A percentile compares a stretch with the other conserved stretches of the same genome.
Conservation (phyloP, 2,888 invertebrate genomes). For the Drosophila histrio region DNA sequence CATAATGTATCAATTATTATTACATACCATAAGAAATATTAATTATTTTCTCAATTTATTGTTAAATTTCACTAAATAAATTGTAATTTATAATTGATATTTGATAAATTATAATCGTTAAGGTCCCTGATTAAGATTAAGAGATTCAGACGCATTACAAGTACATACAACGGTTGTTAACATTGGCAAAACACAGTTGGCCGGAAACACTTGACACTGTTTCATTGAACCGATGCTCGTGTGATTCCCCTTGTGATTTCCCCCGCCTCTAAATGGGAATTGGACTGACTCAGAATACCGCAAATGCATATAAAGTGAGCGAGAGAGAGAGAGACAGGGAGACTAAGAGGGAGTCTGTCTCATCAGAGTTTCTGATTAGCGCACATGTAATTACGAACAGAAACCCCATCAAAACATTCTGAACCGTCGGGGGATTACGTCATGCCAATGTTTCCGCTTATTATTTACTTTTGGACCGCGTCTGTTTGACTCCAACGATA, state of each 20-base stretch:
- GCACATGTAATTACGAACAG: constrained; percentile 29
- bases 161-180: constrained; percentile 3
- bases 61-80: too few relatives aligned
- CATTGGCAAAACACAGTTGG: constrained; percentile 13
- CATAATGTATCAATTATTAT: too few relatives aligned
- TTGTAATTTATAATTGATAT: too few relatives aligned
- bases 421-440: constrained; percentile 31
- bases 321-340: not conserved
- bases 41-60: too few relatives aligned
- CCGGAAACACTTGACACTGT: constrained; percentile 24
- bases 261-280: not conserved
- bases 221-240: constrained; percentile 21
- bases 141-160: not conserved
- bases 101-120: too few relatives aligned
- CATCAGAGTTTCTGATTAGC: constrained; percentile 34
- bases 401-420: constrained; percentile 20
- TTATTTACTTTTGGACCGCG: constrained; percentile 25
- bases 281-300: constrained; percentile 4
- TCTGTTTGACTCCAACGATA: not conserved
- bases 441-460: constrained; percentile 18
- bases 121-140: too few relatives aligned
- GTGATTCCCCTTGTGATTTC: not conserved
- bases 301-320: not conserved
- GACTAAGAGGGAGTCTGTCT: not conserved
- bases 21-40: too few relatives aligned